Base-by-base conservation (phyloP, 2,113 vertebrate species). In the Pachycephala philippinensis region DNA sequence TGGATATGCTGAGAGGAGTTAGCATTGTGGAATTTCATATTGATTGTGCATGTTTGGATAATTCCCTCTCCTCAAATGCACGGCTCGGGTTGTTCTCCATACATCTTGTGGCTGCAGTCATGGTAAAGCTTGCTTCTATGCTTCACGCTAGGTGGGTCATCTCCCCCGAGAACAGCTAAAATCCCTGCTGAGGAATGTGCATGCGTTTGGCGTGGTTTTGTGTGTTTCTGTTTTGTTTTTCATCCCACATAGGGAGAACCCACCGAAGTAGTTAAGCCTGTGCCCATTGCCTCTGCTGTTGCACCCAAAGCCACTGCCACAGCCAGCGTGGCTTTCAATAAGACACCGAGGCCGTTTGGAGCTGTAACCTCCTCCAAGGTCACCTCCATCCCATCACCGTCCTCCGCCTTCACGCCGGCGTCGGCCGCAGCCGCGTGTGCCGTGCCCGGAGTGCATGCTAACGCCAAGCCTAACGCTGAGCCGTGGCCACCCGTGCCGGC, bases 311-410 rank as follows among this genome's bases (percentile, higher is more conserved):
- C 97, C 97, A 93, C 98, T 92, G 93, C 91, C 97, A 64, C 98
- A 42, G 22, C 97, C 70, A 97, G 81, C 61, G 94, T 97, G 71
- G 98, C 99, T 63, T 99, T 98, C 98, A 99, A 99, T 98, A 99
- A 99, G 94, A 95, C 98, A 70, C 98, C 99, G 44, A 98, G 98
- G 95, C 98, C 98, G 6, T 99, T 99, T 87, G 99, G 99, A 68
- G 98, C 98, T 13, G 92, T 98, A 66, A 91, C 98, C 76, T 97
- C 99, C 87, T 97, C 99, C 91, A 99, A 98, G 93, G 85, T 98
- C 95, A 98, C 99, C 84, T 99, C 99, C 97, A 99, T 99, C 95
- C 99, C 99, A 49, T 99, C 99, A 72, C 98, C 98, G 5, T 98
- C 98, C 42, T 99, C 99, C 2, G 99, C 99, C 97, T 99, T 99